These are phyloP conservation scores for Aulostomus chinensis DNA, from an alignment of 2,797 vertebrate species.

Conservation along the genomic window DNA sequence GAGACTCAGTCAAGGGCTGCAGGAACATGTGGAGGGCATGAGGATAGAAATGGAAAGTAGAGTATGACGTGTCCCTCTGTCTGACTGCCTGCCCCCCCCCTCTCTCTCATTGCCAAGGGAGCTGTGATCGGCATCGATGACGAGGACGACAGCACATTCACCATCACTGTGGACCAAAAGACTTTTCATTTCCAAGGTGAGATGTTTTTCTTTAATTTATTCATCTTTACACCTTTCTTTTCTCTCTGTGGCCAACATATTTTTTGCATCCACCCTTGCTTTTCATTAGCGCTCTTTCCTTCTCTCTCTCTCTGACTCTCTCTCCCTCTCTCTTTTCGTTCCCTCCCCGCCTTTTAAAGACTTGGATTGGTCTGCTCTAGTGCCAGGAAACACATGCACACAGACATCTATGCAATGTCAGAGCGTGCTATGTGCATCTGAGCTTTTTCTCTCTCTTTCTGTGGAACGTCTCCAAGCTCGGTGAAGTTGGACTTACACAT, in stretches of 20 bases:
- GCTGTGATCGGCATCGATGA: constrained; percentile 99
- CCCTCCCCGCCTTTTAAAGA: constrained; percentile 53
- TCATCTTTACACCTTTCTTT: constrained; percentile 13
- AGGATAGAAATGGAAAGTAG: constrained; percentile 81
- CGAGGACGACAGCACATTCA: constrained; percentile 99
- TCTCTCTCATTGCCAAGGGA: constrained; percentile 89
- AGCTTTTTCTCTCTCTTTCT: constrained; percentile 27
- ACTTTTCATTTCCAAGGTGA: constrained; percentile 99
- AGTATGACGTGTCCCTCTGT: constrained; percentile 89
- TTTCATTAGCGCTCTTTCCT: constrained; percentile 22
- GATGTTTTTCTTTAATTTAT: constrained; percentile 40
- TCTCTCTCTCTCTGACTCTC: constrained; percentile 10
- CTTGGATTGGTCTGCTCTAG: constrained; percentile 64
- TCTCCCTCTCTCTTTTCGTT: constrained; percentile 23
- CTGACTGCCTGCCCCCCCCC: constrained; percentile 69
- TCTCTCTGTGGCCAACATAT: constrained; percentile 21
- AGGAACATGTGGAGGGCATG: constrained; percentile 73
- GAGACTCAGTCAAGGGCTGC: constrained; percentile 76
- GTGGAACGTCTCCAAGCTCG: constrained; percentile 24
- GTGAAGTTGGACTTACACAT: constrained; percentile 48
- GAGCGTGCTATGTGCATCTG: constrained; percentile 34
- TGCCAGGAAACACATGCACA: constrained; percentile 60
- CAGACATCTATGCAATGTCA: constrained; percentile 49
- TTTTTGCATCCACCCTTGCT: constrained; percentile 33
- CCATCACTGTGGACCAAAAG: constrained; percentile 99